Percentiles rank a stretch among this genome's conserved stretches.
These are phyloP conservation scores for Lutjanus argentimaculatus DNA, from an alignment of 2,797 vertebrate species.

Conservation along the genomic window DNA sequence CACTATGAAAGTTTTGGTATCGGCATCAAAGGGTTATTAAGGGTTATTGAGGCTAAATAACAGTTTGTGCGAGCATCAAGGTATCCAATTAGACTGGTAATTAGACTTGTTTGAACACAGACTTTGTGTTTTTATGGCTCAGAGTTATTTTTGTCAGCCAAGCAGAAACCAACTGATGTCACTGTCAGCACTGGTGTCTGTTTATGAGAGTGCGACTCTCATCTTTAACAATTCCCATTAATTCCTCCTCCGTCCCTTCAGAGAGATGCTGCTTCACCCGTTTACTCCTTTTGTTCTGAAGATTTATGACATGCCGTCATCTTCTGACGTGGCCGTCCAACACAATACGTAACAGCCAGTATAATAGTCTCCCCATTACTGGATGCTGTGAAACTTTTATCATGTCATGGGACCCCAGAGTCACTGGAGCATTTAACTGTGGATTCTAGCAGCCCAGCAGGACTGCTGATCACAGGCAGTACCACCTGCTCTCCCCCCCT, in stretches of 20 bases:
- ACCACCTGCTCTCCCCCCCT: slow-evolving; percentile 63
- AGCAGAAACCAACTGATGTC: slow-evolving; percentile 42
- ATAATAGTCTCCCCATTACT: slow-evolving; percentile 65
- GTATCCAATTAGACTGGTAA: slow-evolving; percentile 29
- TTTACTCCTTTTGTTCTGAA: slow-evolving; percentile 56
- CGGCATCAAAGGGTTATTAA: slow-evolving; percentile 19
- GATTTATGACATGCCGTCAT: slow-evolving; percentile 72
- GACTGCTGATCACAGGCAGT: slow-evolving; percentile 49
- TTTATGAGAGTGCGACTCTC: slow-evolving; percentile 28
- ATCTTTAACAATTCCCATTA: slow-evolving; percentile 46
- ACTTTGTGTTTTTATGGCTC: slow-evolving; percentile 34
- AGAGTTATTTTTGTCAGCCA: slow-evolving; percentile 22
- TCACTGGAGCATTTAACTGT: slow-evolving; percentile 64
- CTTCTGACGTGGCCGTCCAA: slow-evolving; percentile 55
- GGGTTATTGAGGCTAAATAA: not conserved
- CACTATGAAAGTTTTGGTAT: slow-evolving; percentile 21
- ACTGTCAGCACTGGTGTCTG: slow-evolving; percentile 42
- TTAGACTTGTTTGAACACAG: slow-evolving; percentile 48
- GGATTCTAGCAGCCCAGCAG: slow-evolving; percentile 49
- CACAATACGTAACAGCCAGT: slow-evolving; percentile 56
- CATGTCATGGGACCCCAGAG: slow-evolving; percentile 67
- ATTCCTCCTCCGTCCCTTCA: slow-evolving; percentile 42
- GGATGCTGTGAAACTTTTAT: slow-evolving; percentile 66
- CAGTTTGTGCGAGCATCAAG: slow-evolving; percentile 35
- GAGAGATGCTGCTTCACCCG: slow-evolving; percentile 55